These are phyloP conservation scores for Portevinia maculata DNA, from an alignment of 2,888 invertebrate genomes.

Conservation along the genomic window DNA sequence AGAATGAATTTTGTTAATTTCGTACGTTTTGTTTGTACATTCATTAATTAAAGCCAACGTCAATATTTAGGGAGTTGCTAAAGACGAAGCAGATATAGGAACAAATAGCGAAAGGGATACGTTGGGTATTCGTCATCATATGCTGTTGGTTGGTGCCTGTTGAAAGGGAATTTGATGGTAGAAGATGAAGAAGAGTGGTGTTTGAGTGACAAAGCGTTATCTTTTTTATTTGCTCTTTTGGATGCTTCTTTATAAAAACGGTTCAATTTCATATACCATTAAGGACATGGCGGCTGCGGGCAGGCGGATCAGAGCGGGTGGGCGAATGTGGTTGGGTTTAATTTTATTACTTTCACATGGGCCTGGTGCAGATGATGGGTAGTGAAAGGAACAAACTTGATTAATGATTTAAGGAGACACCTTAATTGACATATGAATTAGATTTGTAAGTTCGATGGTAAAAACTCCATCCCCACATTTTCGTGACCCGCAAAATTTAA, in stretches of 20 bases:
- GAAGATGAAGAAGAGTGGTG: conserved; percentile 44
- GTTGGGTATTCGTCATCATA: conserved; percentile 51
- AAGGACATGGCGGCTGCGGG: conserved; percentile 9
- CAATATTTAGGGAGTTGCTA: conserved; percentile 72
- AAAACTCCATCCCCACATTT: background rate
- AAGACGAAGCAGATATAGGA: conserved; percentile 59
- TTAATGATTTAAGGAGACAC: conserved; percentile 65
- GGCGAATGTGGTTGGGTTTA: conserved; percentile 52
- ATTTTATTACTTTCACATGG: conserved; percentile 68
- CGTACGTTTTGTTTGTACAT: conserved; percentile 74
- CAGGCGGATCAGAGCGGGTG: background rate
- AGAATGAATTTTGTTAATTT: conserved; percentile 74
- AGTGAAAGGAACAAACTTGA: conserved; percentile 61
- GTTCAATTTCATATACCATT: conserved; percentile 73
- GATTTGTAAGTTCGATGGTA: conserved; percentile 22
- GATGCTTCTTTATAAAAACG: conserved; percentile 70
- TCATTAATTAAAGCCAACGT: conserved; percentile 75
- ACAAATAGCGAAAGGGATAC: conserved; percentile 60
- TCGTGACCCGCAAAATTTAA: conserved; percentile 16
- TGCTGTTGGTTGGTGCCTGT: conserved; percentile 30
- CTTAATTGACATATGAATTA: conserved; percentile 67
- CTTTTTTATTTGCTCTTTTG: conserved; percentile 70
- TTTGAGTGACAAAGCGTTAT: conserved; percentile 74
- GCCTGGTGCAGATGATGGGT: conserved; percentile 23
- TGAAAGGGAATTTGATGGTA: conserved; percentile 57